Percentiles rank a stretch among this genome's conserved stretches.
These are phyloP conservation scores for Mormyrus lacerda DNA, from an alignment of 2,113 vertebrate genomes.

Conservation along the genomic window DNA sequence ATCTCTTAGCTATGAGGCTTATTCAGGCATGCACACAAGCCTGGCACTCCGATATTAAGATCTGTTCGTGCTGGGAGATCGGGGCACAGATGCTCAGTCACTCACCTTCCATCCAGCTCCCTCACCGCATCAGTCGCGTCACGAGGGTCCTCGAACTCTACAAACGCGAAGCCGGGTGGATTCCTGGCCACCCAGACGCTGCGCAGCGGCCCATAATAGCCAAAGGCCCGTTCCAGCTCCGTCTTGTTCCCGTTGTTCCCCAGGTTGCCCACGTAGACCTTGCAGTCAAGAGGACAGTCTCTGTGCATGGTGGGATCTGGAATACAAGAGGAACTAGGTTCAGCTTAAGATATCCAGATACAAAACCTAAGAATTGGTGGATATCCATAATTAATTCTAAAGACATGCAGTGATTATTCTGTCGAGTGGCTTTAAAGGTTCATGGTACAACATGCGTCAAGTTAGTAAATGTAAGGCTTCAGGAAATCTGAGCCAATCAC, in stretches of 20 bases:
- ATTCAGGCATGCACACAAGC: background rate
- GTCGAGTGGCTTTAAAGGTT: background rate
- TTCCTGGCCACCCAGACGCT: slow-evolving; percentile 98
- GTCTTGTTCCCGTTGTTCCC: slow-evolving; percentile 99
- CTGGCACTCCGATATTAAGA: background rate
- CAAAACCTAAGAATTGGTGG: background rate
- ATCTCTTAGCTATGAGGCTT: background rate
- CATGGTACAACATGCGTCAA: background rate
- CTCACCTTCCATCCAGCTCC: slow-evolving; percentile 93
- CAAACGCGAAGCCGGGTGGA: slow-evolving; percentile 94
- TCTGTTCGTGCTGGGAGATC: too few species aligned
- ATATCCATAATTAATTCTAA: background rate
- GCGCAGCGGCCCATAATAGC: slow-evolving; percentile 92
- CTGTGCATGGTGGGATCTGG: slow-evolving; percentile 81
- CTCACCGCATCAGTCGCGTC: slow-evolving; percentile 97
- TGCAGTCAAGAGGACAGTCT: slow-evolving; percentile 96
- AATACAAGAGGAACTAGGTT: background rate
- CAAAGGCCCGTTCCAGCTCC: slow-evolving; percentile 87
- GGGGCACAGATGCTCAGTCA: background rate
- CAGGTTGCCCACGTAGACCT: slow-evolving; percentile 96
- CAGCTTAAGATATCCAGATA: background rate
- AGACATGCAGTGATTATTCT: background rate
- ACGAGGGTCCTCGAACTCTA: slow-evolving; percentile 95
- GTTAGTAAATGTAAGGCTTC: background rate
- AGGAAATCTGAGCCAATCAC: background rate